Conservation (phyloP, 2,888 invertebrate genomes). For the Galeruca laticollis region DNA sequence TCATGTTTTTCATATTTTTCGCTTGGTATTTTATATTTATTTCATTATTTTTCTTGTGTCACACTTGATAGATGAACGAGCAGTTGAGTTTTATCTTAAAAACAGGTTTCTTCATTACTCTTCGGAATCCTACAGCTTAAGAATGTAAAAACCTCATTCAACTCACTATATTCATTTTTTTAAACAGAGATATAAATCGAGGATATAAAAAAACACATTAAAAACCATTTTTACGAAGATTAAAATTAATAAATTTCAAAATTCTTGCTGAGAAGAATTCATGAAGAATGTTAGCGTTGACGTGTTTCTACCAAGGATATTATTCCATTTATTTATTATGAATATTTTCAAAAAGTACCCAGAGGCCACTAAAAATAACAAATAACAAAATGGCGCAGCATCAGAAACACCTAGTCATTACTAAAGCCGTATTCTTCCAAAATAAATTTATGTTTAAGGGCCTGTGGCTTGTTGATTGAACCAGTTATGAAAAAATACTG, state of each 20-base stretch:
- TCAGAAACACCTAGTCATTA: constrained; percentile 4
- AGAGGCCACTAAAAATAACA: background rate
- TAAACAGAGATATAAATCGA: background rate
- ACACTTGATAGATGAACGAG: background rate
- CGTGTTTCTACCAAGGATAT: background rate
- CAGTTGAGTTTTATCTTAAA: background rate
- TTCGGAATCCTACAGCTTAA: background rate
- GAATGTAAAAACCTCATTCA: background rate
- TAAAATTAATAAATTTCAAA: constrained; percentile 9
- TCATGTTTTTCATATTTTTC: no score
- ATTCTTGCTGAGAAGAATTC: background rate
- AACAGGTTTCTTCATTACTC: constrained; percentile 1
- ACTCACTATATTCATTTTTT: background rate
- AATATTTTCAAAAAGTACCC: background rate
- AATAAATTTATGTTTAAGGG: constrained; percentile 12
- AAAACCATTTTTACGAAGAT: background rate
- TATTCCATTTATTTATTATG: no score
- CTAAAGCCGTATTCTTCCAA: constrained; percentile 3
- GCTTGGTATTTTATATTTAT: no score
- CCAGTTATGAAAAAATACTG: constrained; percentile 17
- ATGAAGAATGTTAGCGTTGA: background rate
- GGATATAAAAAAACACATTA: background rate
- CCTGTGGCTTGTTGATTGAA: background rate
- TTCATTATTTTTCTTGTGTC: background rate
- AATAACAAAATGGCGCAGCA: background rate